phyloP scores from a whole-genome alignment of 2,888 invertebrate species.

The Pterobdella sp. region DNA sequence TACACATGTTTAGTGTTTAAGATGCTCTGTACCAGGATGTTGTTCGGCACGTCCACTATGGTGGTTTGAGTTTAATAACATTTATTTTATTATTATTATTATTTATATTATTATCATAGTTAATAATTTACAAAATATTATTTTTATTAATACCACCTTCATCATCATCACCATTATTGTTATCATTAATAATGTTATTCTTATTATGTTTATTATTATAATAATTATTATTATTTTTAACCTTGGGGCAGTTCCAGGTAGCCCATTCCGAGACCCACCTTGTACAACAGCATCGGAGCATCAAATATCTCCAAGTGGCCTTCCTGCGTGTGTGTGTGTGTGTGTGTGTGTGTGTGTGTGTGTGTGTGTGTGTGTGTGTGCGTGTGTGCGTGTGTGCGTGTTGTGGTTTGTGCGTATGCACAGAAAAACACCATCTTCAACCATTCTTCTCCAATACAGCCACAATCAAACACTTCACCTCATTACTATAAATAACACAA shows the following conservation, averaged over 20 bases:
- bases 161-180: too few species aligned
- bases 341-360: background rate
- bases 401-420: background rate
- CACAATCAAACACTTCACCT: background rate
- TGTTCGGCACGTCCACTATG: slow-evolving; percentile 46
- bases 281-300: slow-evolving; percentile 70
- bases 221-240: too few species aligned
- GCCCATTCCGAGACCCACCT: slow-evolving; percentile 94
- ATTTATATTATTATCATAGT: too few species aligned
- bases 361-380: background rate
- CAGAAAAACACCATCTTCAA: background rate
- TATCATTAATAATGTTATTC: too few species aligned
- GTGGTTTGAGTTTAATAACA: too few species aligned
- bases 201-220: too few species aligned
- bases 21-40: slow-evolving; percentile 64
- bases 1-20: slow-evolving; percentile 87
- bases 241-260: slow-evolving; percentile 92
- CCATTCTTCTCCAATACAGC: background rate
- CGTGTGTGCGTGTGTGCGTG: background rate
- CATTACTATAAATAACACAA: background rate
- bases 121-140: too few species aligned
- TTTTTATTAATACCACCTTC: too few species aligned
- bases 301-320: slow-evolving; percentile 14
- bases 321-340: slow-evolving; percentile 1
- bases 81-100: too few species aligned